Conservation (phyloP, 2,797 vertebrate genomes). For the Acestrorhynchus altus region DNA sequence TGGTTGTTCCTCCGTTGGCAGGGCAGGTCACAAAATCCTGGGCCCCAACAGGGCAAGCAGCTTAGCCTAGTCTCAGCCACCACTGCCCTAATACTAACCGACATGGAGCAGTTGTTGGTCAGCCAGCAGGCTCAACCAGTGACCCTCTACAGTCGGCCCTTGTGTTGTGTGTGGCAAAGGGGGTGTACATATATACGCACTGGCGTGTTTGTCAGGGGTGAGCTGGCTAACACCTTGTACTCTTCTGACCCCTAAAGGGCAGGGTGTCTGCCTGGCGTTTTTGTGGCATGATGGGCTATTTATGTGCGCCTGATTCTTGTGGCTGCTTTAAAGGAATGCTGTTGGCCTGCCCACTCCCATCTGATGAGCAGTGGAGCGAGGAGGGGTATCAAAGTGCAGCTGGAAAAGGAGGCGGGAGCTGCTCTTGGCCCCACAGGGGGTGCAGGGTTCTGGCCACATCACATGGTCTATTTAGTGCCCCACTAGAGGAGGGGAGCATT, state of each 20-base stretch:
- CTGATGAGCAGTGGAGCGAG: slow-evolving; percentile 83
- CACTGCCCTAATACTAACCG: slow-evolving; percentile 73
- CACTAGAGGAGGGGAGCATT: slow-evolving; percentile 59
- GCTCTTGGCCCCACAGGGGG: slow-evolving; percentile 77
- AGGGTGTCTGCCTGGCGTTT: slow-evolving; percentile 69
- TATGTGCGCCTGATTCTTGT: slow-evolving; percentile 76
- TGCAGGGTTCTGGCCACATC: slow-evolving; percentile 71
- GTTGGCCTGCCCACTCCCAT: slow-evolving; percentile 77
- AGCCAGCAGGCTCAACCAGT: slow-evolving; percentile 70
- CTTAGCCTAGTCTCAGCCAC: slow-evolving; percentile 68
- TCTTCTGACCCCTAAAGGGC: slow-evolving; percentile 68
- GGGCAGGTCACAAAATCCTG: slow-evolving; percentile 53
- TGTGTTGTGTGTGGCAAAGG: slow-evolving; percentile 41
- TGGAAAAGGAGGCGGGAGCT: slow-evolving; percentile 65
- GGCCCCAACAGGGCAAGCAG: slow-evolving; percentile 62
- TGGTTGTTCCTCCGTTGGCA: slow-evolving; percentile 13
- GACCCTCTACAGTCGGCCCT: slow-evolving; percentile 65
- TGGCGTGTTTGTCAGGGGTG: slow-evolving; percentile 29
- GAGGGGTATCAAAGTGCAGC: slow-evolving; percentile 75
- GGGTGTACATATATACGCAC: slow-evolving; percentile 18
- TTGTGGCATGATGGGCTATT: slow-evolving; percentile 76
- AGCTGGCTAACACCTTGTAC: slow-evolving; percentile 53
- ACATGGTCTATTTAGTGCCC: slow-evolving; percentile 84
- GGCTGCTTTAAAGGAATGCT: slow-evolving; percentile 88
- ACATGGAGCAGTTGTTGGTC: slow-evolving; percentile 83